Base-by-base conservation (phyloP, 2,888 invertebrate species). In the Hylaea fasciaria region DNA sequence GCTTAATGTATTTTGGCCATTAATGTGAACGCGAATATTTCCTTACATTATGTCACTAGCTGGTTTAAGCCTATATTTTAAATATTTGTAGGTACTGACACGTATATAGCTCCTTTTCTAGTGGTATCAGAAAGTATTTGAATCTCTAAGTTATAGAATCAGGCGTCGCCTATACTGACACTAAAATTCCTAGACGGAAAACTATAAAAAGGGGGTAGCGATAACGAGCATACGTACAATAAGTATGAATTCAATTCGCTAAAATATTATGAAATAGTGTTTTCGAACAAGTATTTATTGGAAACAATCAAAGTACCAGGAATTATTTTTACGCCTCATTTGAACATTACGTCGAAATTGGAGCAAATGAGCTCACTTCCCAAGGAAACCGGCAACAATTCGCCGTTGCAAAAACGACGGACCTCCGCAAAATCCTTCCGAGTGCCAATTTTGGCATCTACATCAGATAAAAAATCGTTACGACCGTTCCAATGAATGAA, bases 1-100 rank as follows among this genome's bases (percentile, higher is more conserved):
- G 71, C 72, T 73, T 74, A 77, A 78, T 76, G 73, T 75, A 78
- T 76, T 71, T 67, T 70, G 69, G 71, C 71, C 69, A 67, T 71
- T 71, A 66, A 13, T 16, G 58, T 62, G 62, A 56, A 67, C 65
- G 53, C 56, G 66, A 66, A 70, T 74, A 73, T 75, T 74, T 71
- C 66, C 68, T 69, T 70, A 69, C 76, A 70, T 75, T 72, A 74
- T 71, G 68, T 69, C 46, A n/a, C 10, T 8, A 11, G 35, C 35
- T 35, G 9, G 35, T 35, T 28, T 5, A 1, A 35, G 35, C 7
- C 2, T 2, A 11, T 3, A 28, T 28, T 28, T n/a, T n/a, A n/a
- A n/a, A n/a, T n/a, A n/a, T n/a, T n/a, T n/a, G n/a, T n/a, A n/a
- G n/a, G n/a, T n/a, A n/a, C n/a, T n/a, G n/a, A n/a, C n/a, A n/a